Percentiles rank a stretch among this genome's conserved stretches.
Evolutionary conservation across 2,888 invertebrate genomes (phyloP).

Genomic region (Acutogordius australiensis): DNA sequence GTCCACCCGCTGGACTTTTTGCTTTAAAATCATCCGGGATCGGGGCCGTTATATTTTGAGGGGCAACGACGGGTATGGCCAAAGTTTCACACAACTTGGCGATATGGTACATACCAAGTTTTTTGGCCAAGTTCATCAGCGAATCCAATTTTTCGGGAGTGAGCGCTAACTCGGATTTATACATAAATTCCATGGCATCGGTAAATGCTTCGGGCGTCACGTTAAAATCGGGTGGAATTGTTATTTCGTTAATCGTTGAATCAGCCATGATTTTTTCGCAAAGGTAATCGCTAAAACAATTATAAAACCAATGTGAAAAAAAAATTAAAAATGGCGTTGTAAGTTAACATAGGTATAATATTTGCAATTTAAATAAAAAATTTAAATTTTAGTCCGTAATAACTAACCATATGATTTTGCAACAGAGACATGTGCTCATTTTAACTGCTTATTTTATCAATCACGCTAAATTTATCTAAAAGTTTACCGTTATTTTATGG

Average conservation of each 20-base stretch:
- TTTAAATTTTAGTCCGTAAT: too few relatives aligned
- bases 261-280: not conserved
- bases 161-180: not conserved
- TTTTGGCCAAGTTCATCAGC: not conserved
- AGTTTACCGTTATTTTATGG: too few relatives aligned
- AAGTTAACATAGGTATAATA: too few relatives aligned
- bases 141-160: slow-evolving; percentile 6
- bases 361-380: too few relatives aligned
- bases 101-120: not conserved
- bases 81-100: not conserved
- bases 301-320: not conserved
- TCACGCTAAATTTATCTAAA: too few relatives aligned
- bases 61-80: not conserved
- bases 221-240: not conserved
- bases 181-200: slow-evolving; percentile 2
- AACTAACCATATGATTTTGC: too few relatives aligned
- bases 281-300: not conserved
- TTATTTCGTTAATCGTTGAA: not conserved
- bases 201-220: slow-evolving; percentile 2
- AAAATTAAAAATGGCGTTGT: not conserved
- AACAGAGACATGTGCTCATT: too few relatives aligned
- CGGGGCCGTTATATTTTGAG: not conserved
- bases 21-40: not conserved
- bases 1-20: not conserved
- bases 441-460: too few relatives aligned